phyloP scores from a whole-genome alignment of 1,140 invertebrate species.

The Caenorhabditis elegans region DNA sequence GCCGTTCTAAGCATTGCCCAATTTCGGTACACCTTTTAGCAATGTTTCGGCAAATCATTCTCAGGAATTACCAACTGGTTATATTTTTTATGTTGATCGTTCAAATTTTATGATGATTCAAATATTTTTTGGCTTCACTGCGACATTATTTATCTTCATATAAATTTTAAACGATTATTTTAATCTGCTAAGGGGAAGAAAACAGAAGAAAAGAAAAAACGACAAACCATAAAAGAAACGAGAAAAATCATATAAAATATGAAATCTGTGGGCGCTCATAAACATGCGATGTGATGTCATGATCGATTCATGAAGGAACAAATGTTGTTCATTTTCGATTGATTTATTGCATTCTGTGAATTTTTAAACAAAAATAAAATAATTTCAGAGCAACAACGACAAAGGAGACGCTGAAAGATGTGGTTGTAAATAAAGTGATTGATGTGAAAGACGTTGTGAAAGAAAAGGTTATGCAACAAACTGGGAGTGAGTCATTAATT shows the following conservation, averaged over 20 bases:
- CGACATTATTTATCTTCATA: background rate
- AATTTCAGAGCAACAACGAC: constrained; percentile 52
- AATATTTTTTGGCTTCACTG: too few species aligned
- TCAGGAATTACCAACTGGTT: too few species aligned
- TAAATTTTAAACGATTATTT: background rate
- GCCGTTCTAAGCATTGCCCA: too few species aligned
- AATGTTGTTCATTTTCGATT: constrained; percentile 7
- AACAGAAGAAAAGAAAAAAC: background rate
- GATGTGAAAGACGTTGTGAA: constrained; percentile 58
- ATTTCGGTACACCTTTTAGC: too few species aligned
- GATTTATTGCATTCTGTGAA: constrained; percentile 10
- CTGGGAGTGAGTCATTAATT: constrained; percentile 56
- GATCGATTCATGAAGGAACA: background rate
- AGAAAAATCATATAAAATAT: background rate
- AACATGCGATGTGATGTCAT: constrained; percentile 13
- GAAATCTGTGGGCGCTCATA: constrained; percentile 22
- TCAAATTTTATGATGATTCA: too few species aligned
- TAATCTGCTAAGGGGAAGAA: too few species aligned
- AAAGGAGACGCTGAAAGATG: constrained; percentile 53
- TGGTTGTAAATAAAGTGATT: constrained; percentile 55
- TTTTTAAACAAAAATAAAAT: background rate
- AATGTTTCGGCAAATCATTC: too few species aligned
- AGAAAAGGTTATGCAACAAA: constrained; percentile 58
- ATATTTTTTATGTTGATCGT: too few species aligned
- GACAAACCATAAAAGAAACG: background rate